A percentile compares a stretch with the other conserved stretches of the same genome.
Evolutionary conservation across 1,140 invertebrate species (phyloP).

Genomic region (Drosophila simulans): DNA sequence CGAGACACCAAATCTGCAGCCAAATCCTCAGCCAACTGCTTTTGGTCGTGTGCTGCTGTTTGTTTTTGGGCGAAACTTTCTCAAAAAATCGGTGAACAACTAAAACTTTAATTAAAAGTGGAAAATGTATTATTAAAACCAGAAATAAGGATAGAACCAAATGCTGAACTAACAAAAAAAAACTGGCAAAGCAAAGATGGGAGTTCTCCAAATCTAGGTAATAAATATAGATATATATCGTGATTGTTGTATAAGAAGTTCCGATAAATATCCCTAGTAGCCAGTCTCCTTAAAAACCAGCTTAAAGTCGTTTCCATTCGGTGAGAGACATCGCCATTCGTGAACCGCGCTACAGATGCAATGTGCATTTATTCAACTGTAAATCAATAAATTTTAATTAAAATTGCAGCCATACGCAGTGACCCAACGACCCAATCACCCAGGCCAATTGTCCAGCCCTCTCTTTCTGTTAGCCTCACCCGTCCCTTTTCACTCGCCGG

Average conservation of each 20-base stretch:
- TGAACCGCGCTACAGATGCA: constrained; percentile 44
- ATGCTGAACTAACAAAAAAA: constrained; percentile 7
- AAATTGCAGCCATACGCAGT: constrained; percentile 72
- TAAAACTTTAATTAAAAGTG: constrained; percentile 81
- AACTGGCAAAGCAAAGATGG: neutral
- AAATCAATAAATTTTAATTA: constrained; percentile 83
- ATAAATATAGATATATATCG: neutral
- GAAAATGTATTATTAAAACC: constrained; percentile 77
- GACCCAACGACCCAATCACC: constrained; percentile 42
- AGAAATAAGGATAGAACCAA: constrained; percentile 39
- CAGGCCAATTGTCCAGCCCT: constrained; percentile 61
- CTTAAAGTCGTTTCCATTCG: constrained; percentile 7
- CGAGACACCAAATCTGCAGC: constrained; percentile 22
- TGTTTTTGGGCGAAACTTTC: constrained; percentile 51
- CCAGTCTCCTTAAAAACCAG: too few relatives aligned
- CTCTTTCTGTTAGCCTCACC: neutral
- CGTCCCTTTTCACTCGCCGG: neutral
- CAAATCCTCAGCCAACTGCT: constrained; percentile 33
- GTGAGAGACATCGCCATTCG: constrained; percentile 8
- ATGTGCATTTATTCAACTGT: constrained; percentile 77
- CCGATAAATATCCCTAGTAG: too few relatives aligned
- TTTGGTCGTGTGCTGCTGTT: constrained; percentile 22
- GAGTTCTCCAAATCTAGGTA: constrained; percentile 5
- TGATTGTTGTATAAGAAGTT: too few relatives aligned
- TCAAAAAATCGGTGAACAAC: constrained; percentile 63